Base-by-base conservation (phyloP, 92 coral and sea anemone species). In the Parazoanthus swiftii region DNA sequence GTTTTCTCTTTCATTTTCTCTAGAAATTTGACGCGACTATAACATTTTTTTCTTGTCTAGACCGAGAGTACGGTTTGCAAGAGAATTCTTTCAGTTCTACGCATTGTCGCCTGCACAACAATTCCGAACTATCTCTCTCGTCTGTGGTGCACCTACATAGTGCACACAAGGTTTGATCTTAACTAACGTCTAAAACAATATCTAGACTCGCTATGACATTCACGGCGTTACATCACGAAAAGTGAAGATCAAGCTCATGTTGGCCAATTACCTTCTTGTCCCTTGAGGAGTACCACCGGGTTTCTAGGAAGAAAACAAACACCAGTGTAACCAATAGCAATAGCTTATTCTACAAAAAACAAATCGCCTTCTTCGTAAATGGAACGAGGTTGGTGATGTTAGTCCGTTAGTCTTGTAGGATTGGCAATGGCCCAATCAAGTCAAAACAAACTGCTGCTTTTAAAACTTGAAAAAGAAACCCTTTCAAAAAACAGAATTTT, bases 271-370 rank as follows among this genome's bases (percentile, higher is more conserved):
- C 98, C 89, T 93, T 90, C 91, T 95, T 2, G 86, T 73, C 21
- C 91, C 94, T 79, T 93, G 96, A 7, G 98, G 93, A 46, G 91
- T 95, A 33, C 94, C 96, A 4, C 81, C 92, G 16, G 81, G 70
- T 88, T 91, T 94, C 97, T 94, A 74, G 13, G 72, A 83, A 21
- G 66, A 15, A 84, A 84, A 71, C 23, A 3, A 70, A 8, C 18
- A 38, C 21, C 38, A 70, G 21, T 63, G 59, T 39, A 37, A 39
- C 46, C 2, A 39, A 44, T 48, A 7, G 7, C 3, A 76, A 3
- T 20, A 43, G 15, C 7, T 2, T 35, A 74, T 5, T 33, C 18
- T 72, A n/a, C 35, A 26, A 29, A 29, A 9, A 72, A 33, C 33
- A 29, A 29, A 29, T 13, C 6, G 4, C 5, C 23, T 2, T 14